These are phyloP conservation scores for Portunus trituberculatus DNA, from an alignment of 1,140 invertebrate genomes.

Conservation along the genomic window DNA sequence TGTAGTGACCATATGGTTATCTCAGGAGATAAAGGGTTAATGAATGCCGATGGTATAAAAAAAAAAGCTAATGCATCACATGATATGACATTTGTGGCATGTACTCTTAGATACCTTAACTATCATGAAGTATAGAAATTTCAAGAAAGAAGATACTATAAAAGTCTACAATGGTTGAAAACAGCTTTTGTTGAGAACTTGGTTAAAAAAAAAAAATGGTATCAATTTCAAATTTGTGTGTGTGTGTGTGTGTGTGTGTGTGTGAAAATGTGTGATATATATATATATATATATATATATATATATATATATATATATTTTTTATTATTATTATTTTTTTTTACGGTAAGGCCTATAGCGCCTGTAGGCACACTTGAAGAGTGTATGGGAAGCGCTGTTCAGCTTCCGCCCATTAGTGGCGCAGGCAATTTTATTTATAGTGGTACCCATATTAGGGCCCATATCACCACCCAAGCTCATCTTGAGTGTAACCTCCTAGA, in stretches of 20 bases:
- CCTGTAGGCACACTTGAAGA: too few species aligned
- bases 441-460: too few species aligned
- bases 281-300: slow-evolving; percentile 46
- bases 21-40: neutral
- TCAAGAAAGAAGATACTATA: slow-evolving; percentile 58
- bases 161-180: slow-evolving; percentile 67
- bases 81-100: slow-evolving; percentile 65
- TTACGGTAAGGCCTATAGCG: too few species aligned
- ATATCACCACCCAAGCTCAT: too few species aligned
- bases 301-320: slow-evolving; percentile 52
- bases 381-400: too few species aligned
- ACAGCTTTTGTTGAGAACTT: neutral
- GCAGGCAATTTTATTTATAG: too few species aligned
- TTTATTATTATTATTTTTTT: too few species aligned
- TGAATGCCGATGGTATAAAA: slow-evolving; percentile 46
- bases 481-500: too few species aligned
- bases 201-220: neutral
- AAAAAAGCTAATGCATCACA: slow-evolving; percentile 54
- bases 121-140: slow-evolving; percentile 61
- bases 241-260: neutral
- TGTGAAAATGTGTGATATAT: slow-evolving; percentile 34
- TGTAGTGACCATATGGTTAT: slow-evolving; percentile 25
- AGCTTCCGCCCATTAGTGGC: too few species aligned
- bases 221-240: neutral
- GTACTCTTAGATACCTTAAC: slow-evolving; percentile 54